Base-by-base conservation (phyloP, 2,888 invertebrate genomes). In the Aproaerema taeniolella region DNA sequence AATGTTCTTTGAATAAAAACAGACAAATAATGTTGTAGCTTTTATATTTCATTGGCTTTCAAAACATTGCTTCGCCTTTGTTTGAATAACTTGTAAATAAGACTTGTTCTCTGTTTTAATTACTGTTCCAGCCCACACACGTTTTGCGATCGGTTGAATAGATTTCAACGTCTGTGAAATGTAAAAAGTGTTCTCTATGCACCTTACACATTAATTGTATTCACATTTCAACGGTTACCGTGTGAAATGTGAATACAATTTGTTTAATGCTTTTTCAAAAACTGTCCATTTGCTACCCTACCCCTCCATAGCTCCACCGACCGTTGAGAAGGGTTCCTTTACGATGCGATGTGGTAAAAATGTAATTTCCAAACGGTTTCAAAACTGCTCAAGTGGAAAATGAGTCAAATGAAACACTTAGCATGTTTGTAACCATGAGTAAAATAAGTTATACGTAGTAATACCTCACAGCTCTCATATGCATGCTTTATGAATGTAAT, bases 341-440 rank as follows among this genome's bases (percentile, higher is more conserved):
- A n/a, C n/a, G n/a, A 61, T 67, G 67, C 71, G 72, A 72, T 67
- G 78, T 59, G 71, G 77, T 71, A 67, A 74, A 71, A 67, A 63
- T 73, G 63, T 67, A 68, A 71, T 68, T 73, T 67, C 67, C 66
- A 69, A 79, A 79, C 75, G 67, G 70, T 62, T 61, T 53, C 46
- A 42, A 49, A 56, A 43, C 55, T 63, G 65, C 55, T 74, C 59
- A 70, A 48, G 71, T 67, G 71, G 64, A 71, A 76, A 78, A 61
- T 58, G 53, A 59, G 50, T 50, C 50, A 45, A 54, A 52, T 72
- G 67, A 58, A 68, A 61, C 30, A 30, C 30, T 30, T 37, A 30
- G 24, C 37, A 20, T 30, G 11, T 16, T 36, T 29, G 16, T 36
- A 36, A 28, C 29, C 25, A 25, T 25, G 14, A 14, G 10, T n/a